A percentile compares a stretch with the other conserved stretches of the same genome.
phyloP scores from a whole-genome alignment of 1,140 invertebrate species.

The Scaptomyza pallida region DNA sequence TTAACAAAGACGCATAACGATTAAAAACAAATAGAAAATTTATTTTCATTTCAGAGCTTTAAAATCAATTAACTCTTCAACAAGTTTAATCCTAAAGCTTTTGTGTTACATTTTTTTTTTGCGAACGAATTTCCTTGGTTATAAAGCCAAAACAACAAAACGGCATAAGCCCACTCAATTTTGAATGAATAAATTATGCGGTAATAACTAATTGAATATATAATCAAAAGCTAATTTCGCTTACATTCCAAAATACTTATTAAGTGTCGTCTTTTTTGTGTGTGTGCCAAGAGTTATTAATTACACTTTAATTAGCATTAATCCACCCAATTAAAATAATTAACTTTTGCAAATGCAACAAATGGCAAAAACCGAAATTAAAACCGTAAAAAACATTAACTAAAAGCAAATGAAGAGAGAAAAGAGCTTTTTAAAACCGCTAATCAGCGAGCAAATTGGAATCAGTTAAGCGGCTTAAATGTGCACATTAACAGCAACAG shows the following conservation, averaged over 20 bases:
- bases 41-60: too few species aligned
- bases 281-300: constrained; percentile 1
- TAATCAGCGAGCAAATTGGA: constrained; percentile 40
- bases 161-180: not conserved
- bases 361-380: not conserved
- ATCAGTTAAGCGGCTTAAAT: constrained; percentile 53
- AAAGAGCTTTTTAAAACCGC: constrained; percentile 27
- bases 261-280: not conserved
- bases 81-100: too few species aligned
- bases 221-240: not conserved
- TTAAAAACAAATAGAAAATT: not conserved
- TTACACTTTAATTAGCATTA: constrained; percentile 15
- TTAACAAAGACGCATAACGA: not conserved
- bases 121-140: too few species aligned
- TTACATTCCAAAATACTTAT: not conserved
- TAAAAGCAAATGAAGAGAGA: not conserved
- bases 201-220: not conserved
- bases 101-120: too few species aligned
- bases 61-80: too few species aligned
- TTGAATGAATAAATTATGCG: not conserved
- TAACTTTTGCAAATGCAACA: constrained; percentile 4
- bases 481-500: too few species aligned
- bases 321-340: constrained; percentile 10
- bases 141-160: too few species aligned
- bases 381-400: not conserved